phyloP scores from a whole-genome alignment of 2,113 vertebrate genomes.

The Phylloscopus whistleri region DNA sequence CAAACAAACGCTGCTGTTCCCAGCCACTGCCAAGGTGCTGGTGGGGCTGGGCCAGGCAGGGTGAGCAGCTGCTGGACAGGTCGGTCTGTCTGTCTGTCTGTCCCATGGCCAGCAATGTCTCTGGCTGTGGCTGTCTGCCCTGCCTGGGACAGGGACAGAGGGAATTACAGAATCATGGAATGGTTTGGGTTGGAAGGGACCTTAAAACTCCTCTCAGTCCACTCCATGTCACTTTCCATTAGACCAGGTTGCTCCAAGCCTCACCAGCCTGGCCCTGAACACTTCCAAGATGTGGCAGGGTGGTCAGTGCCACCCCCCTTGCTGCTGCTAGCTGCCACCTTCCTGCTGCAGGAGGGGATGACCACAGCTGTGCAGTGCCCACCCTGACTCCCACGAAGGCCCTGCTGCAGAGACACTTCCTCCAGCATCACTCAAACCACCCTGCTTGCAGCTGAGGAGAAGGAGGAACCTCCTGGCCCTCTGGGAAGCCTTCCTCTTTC shows the following conservation, averaged over 20 bases:
- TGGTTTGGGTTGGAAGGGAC: neutral
- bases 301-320: neutral
- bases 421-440: neutral
- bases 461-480: neutral
- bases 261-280: neutral
- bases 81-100: neutral
- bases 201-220: neutral
- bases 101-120: neutral
- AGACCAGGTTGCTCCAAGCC: neutral
- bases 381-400: neutral
- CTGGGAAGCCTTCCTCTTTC: fast-evolving
- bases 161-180: neutral
- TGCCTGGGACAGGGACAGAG: neutral
- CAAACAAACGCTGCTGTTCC: neutral
- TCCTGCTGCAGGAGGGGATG: neutral
- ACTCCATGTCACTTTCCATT: neutral
- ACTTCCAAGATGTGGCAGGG: neutral
- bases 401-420: fast-evolving
- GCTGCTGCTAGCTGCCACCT: neutral
- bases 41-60: neutral
- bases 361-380: neutral
- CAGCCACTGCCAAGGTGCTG: neutral
- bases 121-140: neutral
- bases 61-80: neutral
- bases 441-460: neutral